A percentile compares a stretch with the other conserved stretches of the same genome.
These are phyloP conservation scores for Petromus typicus DNA, from an alignment of 2,113 vertebrate genomes.

Conservation along the genomic window DNA sequence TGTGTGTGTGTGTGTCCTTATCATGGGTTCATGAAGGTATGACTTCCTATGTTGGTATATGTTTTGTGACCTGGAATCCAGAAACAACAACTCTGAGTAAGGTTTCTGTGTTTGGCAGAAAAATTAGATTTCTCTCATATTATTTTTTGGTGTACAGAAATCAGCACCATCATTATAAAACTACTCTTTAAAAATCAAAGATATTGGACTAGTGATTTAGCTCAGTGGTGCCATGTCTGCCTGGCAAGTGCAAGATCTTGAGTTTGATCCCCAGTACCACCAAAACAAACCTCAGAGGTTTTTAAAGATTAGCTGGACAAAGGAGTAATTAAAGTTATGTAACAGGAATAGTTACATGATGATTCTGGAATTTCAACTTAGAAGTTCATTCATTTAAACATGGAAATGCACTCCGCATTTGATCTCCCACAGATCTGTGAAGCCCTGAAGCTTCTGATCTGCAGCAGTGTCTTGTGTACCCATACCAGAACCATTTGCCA, in stretches of 20 bases:
- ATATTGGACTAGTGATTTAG: no score
- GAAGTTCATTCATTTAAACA: not conserved
- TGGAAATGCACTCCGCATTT: not conserved
- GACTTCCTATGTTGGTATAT: constrained; percentile 64
- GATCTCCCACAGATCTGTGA: constrained; percentile 20
- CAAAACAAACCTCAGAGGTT: not conserved
- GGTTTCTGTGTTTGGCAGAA: constrained; percentile 69
- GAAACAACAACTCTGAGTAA: constrained; percentile 57
- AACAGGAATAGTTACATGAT: constrained; percentile 24
- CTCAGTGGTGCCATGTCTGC: no score
- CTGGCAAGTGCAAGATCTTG: no score
- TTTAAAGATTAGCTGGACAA: constrained; percentile 81
- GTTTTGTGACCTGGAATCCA: constrained; percentile 80
- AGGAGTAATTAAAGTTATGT: constrained; percentile 71
- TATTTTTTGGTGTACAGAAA: constrained; percentile 44
- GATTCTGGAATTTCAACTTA: constrained; percentile 20
- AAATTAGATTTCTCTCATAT: constrained; percentile 67
- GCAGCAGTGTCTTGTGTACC: constrained; percentile 10
- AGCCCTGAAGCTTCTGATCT: not conserved
- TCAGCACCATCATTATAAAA: constrained; percentile 57
- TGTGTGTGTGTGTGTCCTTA: constrained; percentile 47
- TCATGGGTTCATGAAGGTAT: not conserved
- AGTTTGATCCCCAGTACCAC: no score
- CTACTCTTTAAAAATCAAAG: constrained; percentile 62
- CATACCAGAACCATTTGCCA: not conserved